Evolutionary conservation across 2,113 vertebrate genomes (phyloP).

Genomic region (Pluvialis apricaria): DNA sequence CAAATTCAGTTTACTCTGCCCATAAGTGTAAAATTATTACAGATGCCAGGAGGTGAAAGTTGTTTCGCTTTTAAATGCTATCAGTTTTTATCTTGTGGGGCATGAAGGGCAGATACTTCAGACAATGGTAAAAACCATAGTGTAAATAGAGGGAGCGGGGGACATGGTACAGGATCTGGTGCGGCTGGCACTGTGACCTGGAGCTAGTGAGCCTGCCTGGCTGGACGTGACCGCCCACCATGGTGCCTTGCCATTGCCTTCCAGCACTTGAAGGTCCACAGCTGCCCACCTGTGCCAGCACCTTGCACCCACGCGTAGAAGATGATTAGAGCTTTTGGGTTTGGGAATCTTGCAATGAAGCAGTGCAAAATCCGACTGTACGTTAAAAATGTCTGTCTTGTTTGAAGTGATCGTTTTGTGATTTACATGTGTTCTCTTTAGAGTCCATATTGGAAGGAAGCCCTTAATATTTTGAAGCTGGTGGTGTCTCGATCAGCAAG

Average conservation of each 20-base stretch:
- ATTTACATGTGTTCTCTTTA: conserved; percentile 51
- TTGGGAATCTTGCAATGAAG: background rate
- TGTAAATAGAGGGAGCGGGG: background rate
- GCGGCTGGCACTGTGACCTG: background rate
- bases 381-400: background rate
- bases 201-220: background rate
- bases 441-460: conserved; percentile 98
- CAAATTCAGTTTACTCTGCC: background rate
- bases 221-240: accelerated
- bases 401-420: background rate
- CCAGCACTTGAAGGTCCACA: background rate
- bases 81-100: background rate
- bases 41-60: background rate
- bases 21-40: background rate
- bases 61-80: background rate
- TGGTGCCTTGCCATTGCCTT: background rate
- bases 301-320: background rate
- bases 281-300: background rate
- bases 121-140: background rate
- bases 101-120: background rate
- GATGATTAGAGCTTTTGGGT: background rate
- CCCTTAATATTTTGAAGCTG: conserved; percentile 96
- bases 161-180: background rate
- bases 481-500: conserved; percentile 98
- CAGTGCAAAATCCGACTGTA: background rate